Percentiles rank a stretch among this genome's conserved stretches.
Evolutionary conservation across 1,140 invertebrate genomes (phyloP).

Genomic region (Triops longicaudatus): DNA sequence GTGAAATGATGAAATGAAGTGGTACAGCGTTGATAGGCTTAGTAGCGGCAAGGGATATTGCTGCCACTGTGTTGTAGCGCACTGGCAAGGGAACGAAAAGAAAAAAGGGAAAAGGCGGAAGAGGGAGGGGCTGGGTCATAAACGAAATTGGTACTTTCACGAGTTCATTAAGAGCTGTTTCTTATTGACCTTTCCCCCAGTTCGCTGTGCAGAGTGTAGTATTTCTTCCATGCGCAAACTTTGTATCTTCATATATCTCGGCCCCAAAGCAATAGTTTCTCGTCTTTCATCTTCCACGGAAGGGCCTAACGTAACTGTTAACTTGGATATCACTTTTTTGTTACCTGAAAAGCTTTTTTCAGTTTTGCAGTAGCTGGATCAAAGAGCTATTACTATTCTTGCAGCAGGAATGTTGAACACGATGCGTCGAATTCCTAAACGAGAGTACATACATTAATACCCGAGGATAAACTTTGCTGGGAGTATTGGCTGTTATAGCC

Average conservation of each 20-base stretch:
- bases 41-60: neutral
- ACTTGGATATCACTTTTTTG: no score
- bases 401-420: neutral
- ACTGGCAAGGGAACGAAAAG: no score
- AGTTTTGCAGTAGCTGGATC: no score
- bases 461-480: neutral
- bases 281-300: no score
- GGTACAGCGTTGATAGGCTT: conserved; percentile 3
- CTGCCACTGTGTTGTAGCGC: neutral
- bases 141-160: neutral
- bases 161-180: conserved; percentile 12
- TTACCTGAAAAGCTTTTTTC: no score
- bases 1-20: neutral
- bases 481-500: neutral
- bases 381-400: neutral
- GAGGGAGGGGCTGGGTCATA: neutral
- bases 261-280: no score
- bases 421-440: neutral
- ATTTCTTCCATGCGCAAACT: neutral
- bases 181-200: neutral
- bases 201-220: neutral
- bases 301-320: no score
- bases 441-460: neutral
- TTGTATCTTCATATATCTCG: no score
- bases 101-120: neutral